Evolutionary conservation across 2,888 invertebrate genomes (phyloP).

Genomic region (Leptinotarsa tumamoca): DNA sequence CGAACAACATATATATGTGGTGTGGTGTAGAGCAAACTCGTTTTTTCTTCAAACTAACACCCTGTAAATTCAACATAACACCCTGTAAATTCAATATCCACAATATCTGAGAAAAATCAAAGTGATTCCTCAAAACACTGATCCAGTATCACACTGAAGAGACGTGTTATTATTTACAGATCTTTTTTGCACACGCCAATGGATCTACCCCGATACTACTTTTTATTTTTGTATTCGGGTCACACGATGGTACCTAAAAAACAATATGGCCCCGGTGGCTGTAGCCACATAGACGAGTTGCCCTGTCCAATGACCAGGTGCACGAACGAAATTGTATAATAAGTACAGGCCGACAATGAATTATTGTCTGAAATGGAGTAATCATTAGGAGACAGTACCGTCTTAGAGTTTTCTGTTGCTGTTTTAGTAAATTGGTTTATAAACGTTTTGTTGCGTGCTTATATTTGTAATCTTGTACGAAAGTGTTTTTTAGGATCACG

Average conservation of each 20-base stretch:
- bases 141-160: no score
- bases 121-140: no score
- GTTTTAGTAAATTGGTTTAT: slow-evolving; percentile 15
- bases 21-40: no score
- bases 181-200: slow-evolving; percentile 9
- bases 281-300: slow-evolving; percentile 51
- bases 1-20: no score
- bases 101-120: no score
- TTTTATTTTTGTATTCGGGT: slow-evolving; percentile 49
- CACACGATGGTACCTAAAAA: slow-evolving; percentile 47
- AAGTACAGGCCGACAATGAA: slow-evolving; percentile 53
- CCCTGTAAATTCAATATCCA: no score
- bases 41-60: no score
- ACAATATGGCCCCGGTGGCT: slow-evolving; percentile 55
- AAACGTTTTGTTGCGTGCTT: slow-evolving; percentile 12
- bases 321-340: slow-evolving; percentile 57
- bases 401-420: slow-evolving; percentile 32
- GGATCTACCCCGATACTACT: slow-evolving; percentile 33
- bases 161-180: neutral
- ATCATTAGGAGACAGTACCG: slow-evolving; percentile 34
- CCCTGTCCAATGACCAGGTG: slow-evolving; percentile 58
- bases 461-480: slow-evolving; percentile 2
- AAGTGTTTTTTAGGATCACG: neutral
- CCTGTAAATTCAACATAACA: no score
- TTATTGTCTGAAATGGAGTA: slow-evolving; percentile 33